These are phyloP conservation scores for Ormyrus rosae DNA, from an alignment of 2,888 invertebrate species.

Conservation along the genomic window DNA sequence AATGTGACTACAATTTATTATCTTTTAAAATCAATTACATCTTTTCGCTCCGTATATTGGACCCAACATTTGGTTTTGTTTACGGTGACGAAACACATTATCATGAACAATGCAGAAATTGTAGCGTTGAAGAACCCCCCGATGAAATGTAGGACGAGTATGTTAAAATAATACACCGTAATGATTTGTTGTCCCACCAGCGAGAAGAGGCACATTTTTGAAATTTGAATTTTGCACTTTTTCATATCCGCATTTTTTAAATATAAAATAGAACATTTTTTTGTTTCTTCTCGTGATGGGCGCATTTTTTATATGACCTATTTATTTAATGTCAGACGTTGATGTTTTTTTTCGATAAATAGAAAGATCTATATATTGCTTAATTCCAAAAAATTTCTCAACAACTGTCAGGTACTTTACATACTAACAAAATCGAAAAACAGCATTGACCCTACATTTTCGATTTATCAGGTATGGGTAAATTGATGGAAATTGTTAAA, in stretches of 20 bases:
- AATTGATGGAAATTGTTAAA: neutral
- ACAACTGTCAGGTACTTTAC: too few species aligned
- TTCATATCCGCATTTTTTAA: conserved; percentile 8
- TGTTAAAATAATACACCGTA: too few species aligned
- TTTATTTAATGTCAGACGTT: neutral
- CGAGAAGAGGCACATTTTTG: conserved; percentile 44
- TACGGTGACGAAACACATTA: too few species aligned
- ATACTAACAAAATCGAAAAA: conserved; percentile 18
- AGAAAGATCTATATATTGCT: too few species aligned
- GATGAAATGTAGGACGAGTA: too few species aligned
- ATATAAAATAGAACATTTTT: neutral
- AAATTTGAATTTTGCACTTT: conserved; percentile 27
- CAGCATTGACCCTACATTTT: conserved; percentile 27
- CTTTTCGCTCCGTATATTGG: too few species aligned
- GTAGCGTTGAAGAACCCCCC: too few species aligned
- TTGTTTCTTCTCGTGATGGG: conserved; percentile 46
- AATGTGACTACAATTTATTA: too few species aligned
- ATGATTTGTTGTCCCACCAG: conserved; percentile 7
- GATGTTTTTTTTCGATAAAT: conserved; percentile 42
- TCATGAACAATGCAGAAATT: too few species aligned
- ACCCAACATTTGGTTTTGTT: too few species aligned
- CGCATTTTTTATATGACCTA: neutral
- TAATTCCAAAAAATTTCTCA: too few species aligned
- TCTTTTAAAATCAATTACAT: too few species aligned
- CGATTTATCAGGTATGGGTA: conserved; percentile 22